phyloP scores from a whole-genome alignment of 2,888 invertebrate species.

The Polietes domitor region DNA sequence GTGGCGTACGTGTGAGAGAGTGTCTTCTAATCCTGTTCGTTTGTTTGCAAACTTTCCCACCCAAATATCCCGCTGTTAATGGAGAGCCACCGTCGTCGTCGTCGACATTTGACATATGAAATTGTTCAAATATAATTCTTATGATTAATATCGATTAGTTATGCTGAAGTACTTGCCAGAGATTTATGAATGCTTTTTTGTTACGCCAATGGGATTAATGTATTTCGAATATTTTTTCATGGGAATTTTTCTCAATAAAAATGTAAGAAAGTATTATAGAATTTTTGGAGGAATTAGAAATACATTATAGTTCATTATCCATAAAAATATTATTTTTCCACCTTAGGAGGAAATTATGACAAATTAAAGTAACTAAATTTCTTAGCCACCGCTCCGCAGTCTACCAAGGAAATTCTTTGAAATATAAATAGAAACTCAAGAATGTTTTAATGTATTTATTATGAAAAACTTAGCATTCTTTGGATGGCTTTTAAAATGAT shows the following conservation, averaged over 20 bases:
- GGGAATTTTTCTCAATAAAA: neutral
- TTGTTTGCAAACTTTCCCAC: conserved; percentile 79
- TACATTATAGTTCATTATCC: no score
- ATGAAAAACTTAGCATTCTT: no score
- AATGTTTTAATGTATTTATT: no score
- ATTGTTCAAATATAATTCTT: conserved; percentile 20
- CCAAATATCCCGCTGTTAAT: conserved; percentile 70
- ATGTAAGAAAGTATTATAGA: no score
- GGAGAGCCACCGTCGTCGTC: conserved; percentile 25
- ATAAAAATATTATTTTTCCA: no score
- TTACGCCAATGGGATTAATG: conserved; percentile 1
- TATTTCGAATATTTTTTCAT: neutral
- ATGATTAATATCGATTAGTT: conserved; percentile 69
- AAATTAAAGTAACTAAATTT: no score
- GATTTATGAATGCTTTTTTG: conserved; percentile 38
- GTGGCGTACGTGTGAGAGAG: neutral
- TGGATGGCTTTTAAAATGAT: no score
- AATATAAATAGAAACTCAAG: no score
- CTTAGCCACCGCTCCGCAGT: no score
- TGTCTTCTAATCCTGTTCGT: conserved; percentile 67
- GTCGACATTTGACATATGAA: conserved; percentile 56
- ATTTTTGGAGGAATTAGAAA: no score
- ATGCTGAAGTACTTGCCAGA: conserved; percentile 68
- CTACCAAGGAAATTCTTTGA: no score
- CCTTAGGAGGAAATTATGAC: no score